Conservation (phyloP, 2,888 invertebrate species). For the Sphinx pinastri region DNA sequence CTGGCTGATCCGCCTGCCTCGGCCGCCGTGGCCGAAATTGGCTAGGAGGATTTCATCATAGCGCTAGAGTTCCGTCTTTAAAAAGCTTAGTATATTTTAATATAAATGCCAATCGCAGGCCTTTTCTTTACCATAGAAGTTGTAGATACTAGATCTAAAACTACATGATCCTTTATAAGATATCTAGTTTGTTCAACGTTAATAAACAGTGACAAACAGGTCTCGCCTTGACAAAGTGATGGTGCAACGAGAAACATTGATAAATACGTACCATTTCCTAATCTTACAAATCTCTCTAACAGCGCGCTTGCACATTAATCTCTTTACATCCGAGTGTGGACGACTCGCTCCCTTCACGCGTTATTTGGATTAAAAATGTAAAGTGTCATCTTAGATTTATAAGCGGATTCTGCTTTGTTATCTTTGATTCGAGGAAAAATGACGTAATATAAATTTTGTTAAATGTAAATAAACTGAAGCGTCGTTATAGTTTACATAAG, state of each 20-base stretch:
- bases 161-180: too few relatives aligned
- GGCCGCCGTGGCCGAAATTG: too few relatives aligned
- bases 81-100: too few relatives aligned
- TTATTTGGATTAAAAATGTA: conserved; percentile 13
- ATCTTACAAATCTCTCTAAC: conserved; percentile 24
- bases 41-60: too few relatives aligned
- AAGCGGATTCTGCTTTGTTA: not conserved
- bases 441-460: not conserved
- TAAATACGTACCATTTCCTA: conserved; percentile 22
- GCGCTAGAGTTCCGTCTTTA: too few relatives aligned
- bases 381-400: not conserved
- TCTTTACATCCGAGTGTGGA: conserved; percentile 16
- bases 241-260: conserved; percentile 24
- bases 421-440: not conserved
- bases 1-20: too few relatives aligned
- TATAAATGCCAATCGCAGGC: too few relatives aligned
- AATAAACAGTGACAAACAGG: not conserved
- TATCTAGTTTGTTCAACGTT: not conserved
- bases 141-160: too few relatives aligned
- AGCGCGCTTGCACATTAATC: conserved; percentile 10
- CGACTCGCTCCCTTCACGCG: not conserved
- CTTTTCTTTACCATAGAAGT: too few relatives aligned
- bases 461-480: too few relatives aligned
- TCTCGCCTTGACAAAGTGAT: conserved; percentile 14
- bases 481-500: too few relatives aligned